Percentiles rank a stretch among this genome's conserved stretches.
Evolutionary conservation across 2,888 invertebrate species (phyloP).

Genomic region (Dicyrtomina minuta): DNA sequence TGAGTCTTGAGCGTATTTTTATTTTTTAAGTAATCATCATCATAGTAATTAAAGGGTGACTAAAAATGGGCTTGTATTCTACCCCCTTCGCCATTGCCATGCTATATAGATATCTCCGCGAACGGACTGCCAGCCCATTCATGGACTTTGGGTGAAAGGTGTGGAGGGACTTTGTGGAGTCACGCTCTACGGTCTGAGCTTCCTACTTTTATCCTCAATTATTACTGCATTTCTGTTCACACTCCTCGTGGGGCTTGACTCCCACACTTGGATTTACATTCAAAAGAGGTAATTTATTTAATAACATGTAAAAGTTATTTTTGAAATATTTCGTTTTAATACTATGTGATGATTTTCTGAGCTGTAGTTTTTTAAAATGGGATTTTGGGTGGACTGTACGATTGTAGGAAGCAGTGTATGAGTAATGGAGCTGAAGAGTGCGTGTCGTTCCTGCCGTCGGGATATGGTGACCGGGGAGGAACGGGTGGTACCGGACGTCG

Average conservation of each 20-base stretch:
- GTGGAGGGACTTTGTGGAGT: constrained; percentile 49
- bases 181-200: constrained; percentile 66
- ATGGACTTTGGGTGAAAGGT: constrained; percentile 48
- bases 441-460: constrained; percentile 70
- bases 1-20: too few relatives aligned
- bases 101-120: constrained; percentile 47
- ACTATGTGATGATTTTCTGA: not conserved
- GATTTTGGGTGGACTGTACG: not conserved
- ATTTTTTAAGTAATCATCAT: too few relatives aligned
- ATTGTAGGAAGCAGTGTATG: constrained; percentile 32
- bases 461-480: constrained; percentile 37
- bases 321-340: not conserved
- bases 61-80: too few relatives aligned
- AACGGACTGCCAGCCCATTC: constrained; percentile 49
- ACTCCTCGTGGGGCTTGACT: constrained; percentile 89
- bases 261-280: constrained; percentile 95
- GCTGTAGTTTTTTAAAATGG: not conserved
- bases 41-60: too few relatives aligned
- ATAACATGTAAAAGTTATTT: not conserved
- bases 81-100: too few relatives aligned
- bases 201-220: constrained; percentile 83
- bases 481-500: constrained; percentile 49
- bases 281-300: constrained; percentile 78
- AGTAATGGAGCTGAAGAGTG: constrained; percentile 68
- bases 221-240: constrained; percentile 87